Conservation (phyloP, 1,140 invertebrate species). For the Bacillus rossius region DNA sequence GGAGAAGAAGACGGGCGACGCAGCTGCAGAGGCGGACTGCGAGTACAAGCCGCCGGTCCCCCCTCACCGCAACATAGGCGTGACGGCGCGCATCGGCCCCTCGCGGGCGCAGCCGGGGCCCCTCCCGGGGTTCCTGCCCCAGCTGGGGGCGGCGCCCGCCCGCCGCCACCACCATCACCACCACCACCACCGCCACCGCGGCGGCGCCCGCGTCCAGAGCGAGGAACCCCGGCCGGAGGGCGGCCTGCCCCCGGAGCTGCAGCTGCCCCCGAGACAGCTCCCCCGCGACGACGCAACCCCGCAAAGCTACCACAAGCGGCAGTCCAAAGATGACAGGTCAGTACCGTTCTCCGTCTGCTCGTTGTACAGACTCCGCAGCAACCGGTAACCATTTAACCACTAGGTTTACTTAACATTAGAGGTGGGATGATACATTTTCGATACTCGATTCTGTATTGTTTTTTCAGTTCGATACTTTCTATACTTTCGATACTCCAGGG, state of each 20-base stretch:
- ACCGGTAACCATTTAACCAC: no score
- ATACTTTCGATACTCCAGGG: no score
- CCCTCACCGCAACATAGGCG: slow-evolving; percentile 69
- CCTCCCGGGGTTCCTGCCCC: slow-evolving; percentile 11
- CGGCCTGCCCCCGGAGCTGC: slow-evolving; percentile 37
- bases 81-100: slow-evolving; percentile 32
- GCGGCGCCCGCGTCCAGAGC: no score
- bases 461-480: no score
- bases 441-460: no score
- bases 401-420: no score
- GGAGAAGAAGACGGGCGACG: background rate
- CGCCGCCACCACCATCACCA: slow-evolving; percentile 33
- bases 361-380: no score
- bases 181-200: slow-evolving; percentile 42
- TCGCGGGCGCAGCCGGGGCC: background rate
- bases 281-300: slow-evolving; percentile 14
- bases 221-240: slow-evolving; percentile 24
- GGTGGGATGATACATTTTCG: no score
- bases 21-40: slow-evolving; percentile 6
- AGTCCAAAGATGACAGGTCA: slow-evolving; percentile 10
- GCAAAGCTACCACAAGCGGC: background rate
- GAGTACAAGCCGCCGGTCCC: slow-evolving; percentile 81
- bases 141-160: background rate
- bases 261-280: slow-evolving; percentile 19
- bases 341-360: no score